Conservation (phyloP, 2,888 invertebrate genomes). For the Polydrusus tereticollis region DNA sequence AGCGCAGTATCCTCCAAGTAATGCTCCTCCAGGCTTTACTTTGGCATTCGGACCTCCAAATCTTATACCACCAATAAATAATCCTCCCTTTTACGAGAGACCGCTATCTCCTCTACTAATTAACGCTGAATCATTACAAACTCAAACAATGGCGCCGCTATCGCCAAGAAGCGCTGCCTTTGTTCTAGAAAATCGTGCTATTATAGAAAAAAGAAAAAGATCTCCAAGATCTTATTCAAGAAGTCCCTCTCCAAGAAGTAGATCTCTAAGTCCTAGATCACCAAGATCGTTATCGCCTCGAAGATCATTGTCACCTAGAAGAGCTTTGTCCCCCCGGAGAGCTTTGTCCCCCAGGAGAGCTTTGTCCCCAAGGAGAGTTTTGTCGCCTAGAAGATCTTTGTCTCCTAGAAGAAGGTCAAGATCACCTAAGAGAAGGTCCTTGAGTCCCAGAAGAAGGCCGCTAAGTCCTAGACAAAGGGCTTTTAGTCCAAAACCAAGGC, state of each 20-base stretch:
- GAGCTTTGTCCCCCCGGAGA: constrained; percentile 46
- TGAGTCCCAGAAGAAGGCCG: constrained; percentile 31
- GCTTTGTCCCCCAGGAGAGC: constrained; percentile 4
- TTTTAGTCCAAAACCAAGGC: constrained; percentile 33
- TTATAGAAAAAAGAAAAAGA: constrained; percentile 64
- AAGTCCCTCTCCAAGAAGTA: constrained; percentile 51
- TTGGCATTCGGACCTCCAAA: constrained; percentile 44
- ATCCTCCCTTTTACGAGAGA: constrained; percentile 54
- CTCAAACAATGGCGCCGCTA: constrained; percentile 62
- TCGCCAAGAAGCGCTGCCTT: constrained; percentile 67
- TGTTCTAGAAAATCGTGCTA: constrained; percentile 65
- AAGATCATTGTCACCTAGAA: constrained; percentile 54
- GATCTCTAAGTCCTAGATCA: constrained; percentile 39
- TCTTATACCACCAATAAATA: constrained; percentile 34
- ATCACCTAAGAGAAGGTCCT: constrained; percentile 44
- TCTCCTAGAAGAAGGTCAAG: constrained; percentile 48
- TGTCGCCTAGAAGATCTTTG: constrained; percentile 46
- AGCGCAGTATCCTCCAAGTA: constrained; percentile 9
- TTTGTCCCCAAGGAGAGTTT: neutral
- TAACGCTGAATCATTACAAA: constrained; percentile 59
- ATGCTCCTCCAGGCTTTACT: constrained; percentile 33
- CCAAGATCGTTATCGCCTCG: constrained; percentile 54
- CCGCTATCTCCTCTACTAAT: constrained; percentile 62
- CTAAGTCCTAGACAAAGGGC: constrained; percentile 25
- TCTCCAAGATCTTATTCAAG: constrained; percentile 64